These are phyloP conservation scores for Dryobota labecula DNA, from an alignment of 2,888 invertebrate species.

Conservation along the genomic window DNA sequence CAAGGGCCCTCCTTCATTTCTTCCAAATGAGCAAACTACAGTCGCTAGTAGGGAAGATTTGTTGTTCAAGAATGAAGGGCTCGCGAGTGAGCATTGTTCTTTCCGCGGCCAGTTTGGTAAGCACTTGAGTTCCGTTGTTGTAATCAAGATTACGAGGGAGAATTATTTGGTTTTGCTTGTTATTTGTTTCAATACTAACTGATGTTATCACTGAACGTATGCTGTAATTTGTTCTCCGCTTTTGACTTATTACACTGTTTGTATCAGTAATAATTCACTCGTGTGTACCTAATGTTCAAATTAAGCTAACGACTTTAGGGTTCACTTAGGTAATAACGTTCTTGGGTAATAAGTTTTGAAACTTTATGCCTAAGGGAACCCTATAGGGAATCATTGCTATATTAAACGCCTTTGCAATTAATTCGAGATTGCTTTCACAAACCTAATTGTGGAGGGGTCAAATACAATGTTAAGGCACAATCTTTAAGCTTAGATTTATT, in stretches of 20 bases:
- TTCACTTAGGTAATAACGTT: conserved; percentile 37
- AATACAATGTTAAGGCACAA: background rate
- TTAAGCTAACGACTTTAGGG: conserved; percentile 46
- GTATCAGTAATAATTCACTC: conserved; percentile 37
- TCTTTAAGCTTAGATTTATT: background rate
- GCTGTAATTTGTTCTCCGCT: conserved; percentile 46
- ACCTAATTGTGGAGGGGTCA: conserved; percentile 15
- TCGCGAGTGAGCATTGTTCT: conserved; percentile 85
- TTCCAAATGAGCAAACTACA: conserved; percentile 90
- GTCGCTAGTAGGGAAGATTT: conserved; percentile 85
- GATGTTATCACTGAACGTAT: conserved; percentile 56
- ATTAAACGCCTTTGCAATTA: conserved; percentile 25
- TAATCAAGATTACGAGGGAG: conserved; percentile 83
- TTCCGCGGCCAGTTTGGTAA: conserved; percentile 83
- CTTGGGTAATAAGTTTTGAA: conserved; percentile 12
- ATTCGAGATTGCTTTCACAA: conserved; percentile 30
- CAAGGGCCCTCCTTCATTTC: conserved; percentile 87
- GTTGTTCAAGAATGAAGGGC: conserved; percentile 86
- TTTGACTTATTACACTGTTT: conserved; percentile 43
- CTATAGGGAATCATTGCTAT: conserved; percentile 31
- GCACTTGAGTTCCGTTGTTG: conserved; percentile 85
- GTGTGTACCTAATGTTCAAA: conserved; percentile 35
- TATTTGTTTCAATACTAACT: conserved; percentile 66
- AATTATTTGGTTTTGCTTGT: conserved; percentile 70
- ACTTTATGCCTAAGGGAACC: conserved; percentile 27